Base-by-base conservation (phyloP, 2,113 vertebrate species). In the Phoenicopterus ruber region DNA sequence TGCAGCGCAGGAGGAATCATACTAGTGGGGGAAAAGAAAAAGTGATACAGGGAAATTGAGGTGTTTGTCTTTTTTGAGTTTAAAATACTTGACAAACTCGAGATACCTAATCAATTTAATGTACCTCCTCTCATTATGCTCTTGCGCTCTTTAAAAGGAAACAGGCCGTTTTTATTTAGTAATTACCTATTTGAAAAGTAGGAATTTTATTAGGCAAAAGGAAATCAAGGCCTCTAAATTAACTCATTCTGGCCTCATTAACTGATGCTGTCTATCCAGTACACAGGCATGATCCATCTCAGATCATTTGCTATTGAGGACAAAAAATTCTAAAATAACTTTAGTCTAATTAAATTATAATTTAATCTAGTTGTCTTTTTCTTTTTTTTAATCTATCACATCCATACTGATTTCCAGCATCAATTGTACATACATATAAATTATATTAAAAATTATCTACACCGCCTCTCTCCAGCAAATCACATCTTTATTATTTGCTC, bases 161-260 rank as follows among this genome's bases (percentile, higher is more conserved):
- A 94, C 34, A 36, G 47, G 29, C n/a, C n/a, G 91, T 25, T 73
- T 96, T 40, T 83, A 97, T 90, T 89, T 97, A 97, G 93, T 78
- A 96, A 89, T 67, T 74, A 95, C 50, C 83, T 82, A 90, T 90
- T 82, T 81, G 77, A 86, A 91, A 62, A 94, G 71, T 70, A 70
- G 74, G 92, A 81, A 94, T 83, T 95, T 81, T 95, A 85, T 94
- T 90, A 91, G 15, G 44, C 82, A 82, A 88, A 97, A 97, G 61
- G 82, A 94, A 97, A 91, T 82, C 38, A 89, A 74, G 59, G 17
- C 65, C 73, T 69, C 52, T 76, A 77, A 86, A 69, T 57, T 57
- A 92, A 90, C 83, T 93, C 32, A 42, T 77, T 72, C 79, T n/a
- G n/a, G 70, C 55, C 40, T 83, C 79, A 34, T 93, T 85, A 89